Percentiles rank a stretch among this genome's conserved stretches.
phyloP scores from a whole-genome alignment of 1,140 invertebrate species.

The Diploscapter pachys region DNA sequence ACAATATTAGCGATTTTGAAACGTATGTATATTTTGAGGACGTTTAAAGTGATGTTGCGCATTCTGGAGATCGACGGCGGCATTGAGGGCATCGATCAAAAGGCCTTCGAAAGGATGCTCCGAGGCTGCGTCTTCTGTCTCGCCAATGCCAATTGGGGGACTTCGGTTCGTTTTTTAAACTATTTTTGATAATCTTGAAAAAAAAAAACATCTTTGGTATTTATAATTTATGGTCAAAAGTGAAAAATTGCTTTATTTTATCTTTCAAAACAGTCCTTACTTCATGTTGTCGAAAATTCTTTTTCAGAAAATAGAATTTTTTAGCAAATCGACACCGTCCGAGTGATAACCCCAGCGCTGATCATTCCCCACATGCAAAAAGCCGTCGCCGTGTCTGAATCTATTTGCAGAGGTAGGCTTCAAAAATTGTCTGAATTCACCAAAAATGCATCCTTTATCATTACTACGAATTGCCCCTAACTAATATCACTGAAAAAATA shows the following conservation, averaged over 20 bases:
- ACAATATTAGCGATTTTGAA: too few species aligned
- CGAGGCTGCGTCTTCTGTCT: constrained; percentile 16
- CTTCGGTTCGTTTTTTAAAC: not conserved
- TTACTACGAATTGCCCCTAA: too few species aligned
- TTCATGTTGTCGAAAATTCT: not conserved
- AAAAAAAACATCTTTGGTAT: not conserved
- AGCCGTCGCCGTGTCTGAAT: not conserved
- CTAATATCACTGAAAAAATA: too few species aligned
- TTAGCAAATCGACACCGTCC: not conserved
- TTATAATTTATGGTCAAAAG: not conserved
- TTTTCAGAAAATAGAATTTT: not conserved
- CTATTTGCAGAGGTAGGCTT: not conserved
- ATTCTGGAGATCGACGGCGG: not conserved
- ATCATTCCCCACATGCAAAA: constrained; percentile 9
- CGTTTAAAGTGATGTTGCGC: not conserved
- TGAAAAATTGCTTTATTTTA: not conserved
- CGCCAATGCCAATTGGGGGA: constrained; percentile 16
- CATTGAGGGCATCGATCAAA: not conserved
- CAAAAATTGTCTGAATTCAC: too few species aligned
- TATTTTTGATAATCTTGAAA: not conserved
- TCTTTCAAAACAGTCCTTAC: not conserved
- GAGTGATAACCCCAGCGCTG: constrained; percentile 1
- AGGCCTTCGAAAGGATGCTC: constrained; percentile 4
- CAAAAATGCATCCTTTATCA: too few species aligned
- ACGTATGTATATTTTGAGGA: not conserved